These are phyloP conservation scores for Lytechinus variegatus DNA, from an alignment of 35 echinoderm and acorn worm species.

Conservation along the genomic window DNA sequence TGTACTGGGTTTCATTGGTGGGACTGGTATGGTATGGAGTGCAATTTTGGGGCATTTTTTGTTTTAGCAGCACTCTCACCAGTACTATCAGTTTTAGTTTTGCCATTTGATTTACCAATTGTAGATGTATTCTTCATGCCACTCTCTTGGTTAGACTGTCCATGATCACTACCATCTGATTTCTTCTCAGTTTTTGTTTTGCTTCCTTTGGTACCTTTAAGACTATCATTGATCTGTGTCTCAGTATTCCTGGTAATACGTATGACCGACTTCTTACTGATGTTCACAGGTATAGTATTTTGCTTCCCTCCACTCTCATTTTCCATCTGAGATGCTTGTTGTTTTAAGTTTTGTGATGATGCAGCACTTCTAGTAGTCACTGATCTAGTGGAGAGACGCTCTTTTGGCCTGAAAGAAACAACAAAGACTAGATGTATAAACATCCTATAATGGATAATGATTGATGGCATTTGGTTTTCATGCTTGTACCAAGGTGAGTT, in stretches of 20 bases:
- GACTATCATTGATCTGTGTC: slow-evolving; percentile 35
- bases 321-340: neutral
- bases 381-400: neutral
- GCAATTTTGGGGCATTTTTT: neutral
- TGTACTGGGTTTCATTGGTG: neutral
- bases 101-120: neutral
- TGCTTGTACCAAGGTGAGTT: no score
- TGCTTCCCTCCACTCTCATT: slow-evolving; percentile 33
- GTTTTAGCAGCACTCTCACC: neutral
- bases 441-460: neutral
- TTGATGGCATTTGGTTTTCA: no score
- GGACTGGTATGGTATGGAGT: neutral
- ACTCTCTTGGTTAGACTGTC: neutral
- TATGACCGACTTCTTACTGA: slow-evolving; percentile 29
- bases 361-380: neutral
- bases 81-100: neutral
- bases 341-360: neutral
- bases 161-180: neutral
- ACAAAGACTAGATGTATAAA: neutral
- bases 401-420: neutral
- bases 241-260: slow-evolving; percentile 36
- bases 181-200: slow-evolving; percentile 17
- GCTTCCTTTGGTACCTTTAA: neutral
- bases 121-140: neutral
- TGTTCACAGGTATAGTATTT: slow-evolving; percentile 43